phyloP scores from a whole-genome alignment of 1,140 invertebrate species.

The Aphelinus certus region DNA sequence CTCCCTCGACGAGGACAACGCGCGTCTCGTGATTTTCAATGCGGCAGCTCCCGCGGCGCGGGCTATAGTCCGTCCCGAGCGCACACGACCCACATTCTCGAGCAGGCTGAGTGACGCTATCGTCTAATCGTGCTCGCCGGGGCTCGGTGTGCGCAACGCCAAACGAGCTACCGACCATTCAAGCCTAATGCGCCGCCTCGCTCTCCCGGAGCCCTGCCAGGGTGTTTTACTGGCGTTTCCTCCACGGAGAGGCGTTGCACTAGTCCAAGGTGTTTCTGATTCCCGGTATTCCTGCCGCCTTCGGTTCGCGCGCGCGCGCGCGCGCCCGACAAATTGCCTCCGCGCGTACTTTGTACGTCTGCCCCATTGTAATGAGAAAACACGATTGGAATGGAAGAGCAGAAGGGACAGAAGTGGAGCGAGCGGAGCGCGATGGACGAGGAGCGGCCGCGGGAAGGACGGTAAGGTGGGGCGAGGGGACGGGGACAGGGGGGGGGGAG shows the following conservation, averaged over 20 bases:
- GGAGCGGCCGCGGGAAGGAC: neutral
- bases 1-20: too few species aligned
- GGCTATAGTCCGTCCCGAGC: too few species aligned
- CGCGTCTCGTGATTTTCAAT: too few species aligned
- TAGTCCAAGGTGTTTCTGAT: constrained; percentile 50
- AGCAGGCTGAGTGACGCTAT: too few species aligned
- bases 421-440: constrained; percentile 25
- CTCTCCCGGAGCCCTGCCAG: constrained; percentile 18
- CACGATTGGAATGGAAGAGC: constrained; percentile 41
- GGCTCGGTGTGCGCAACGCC: neutral
- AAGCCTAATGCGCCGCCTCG: constrained; percentile 36
- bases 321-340: constrained; percentile 50
- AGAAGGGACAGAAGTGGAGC: constrained; percentile 40
- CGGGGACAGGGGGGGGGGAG: neutral
- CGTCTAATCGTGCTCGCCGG: too few species aligned
- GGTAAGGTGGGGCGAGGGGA: neutral
- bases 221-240: constrained; percentile 30
- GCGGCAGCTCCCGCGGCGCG: too few species aligned
- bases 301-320: constrained; percentile 51
- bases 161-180: constrained; percentile 46
- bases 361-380: constrained; percentile 49
- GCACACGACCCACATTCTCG: too few species aligned
- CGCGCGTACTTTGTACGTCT: constrained; percentile 44
- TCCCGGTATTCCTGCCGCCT: constrained; percentile 48
- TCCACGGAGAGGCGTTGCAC: constrained; percentile 41